A percentile compares a stretch with the other conserved stretches of the same genome.
Evolutionary conservation across 2,888 invertebrate species (phyloP).

Genomic region (Drosophila acutilabella): DNA sequence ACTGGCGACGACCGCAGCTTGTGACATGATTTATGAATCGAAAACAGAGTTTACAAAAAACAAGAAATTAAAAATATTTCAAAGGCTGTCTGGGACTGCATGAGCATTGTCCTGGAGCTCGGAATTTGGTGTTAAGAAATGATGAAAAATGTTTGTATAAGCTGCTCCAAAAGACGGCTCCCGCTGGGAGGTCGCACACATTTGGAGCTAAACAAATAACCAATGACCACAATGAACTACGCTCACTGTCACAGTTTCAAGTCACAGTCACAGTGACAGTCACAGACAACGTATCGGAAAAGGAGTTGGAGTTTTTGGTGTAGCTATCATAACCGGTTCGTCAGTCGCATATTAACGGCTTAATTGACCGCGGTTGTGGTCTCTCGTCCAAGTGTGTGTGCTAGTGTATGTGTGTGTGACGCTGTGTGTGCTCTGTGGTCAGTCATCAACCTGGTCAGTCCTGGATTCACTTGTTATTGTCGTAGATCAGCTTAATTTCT

Average conservation of each 20-base stretch:
- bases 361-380: slow-evolving; percentile 71
- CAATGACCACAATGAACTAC: slow-evolving; percentile 32
- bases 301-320: slow-evolving; percentile 3
- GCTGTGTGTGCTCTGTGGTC: slow-evolving; percentile 20
- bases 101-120: slow-evolving; percentile 56
- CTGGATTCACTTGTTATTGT: slow-evolving; percentile 8
- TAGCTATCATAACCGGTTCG: slow-evolving; percentile 40
- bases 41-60: not conserved
- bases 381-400: slow-evolving; percentile 2
- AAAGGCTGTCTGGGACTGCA: slow-evolving; percentile 11
- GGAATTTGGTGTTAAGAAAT: slow-evolving; percentile 52
- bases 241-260: slow-evolving; percentile 10
- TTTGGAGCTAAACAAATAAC: slow-evolving; percentile 54
- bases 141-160: slow-evolving; percentile 77
- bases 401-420: slow-evolving; percentile 3
- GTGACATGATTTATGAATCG: slow-evolving; percentile 74
- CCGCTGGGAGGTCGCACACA: slow-evolving; percentile 49
- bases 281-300: not conserved
- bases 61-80: slow-evolving; percentile 25
- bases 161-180: slow-evolving; percentile 32
- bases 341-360: slow-evolving; percentile 65
- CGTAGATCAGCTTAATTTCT: slow-evolving; percentile 22
- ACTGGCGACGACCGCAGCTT: slow-evolving; percentile 63
- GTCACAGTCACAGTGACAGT: slow-evolving; percentile 8
- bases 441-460: slow-evolving; percentile 26